These are phyloP conservation scores for Nylanderia fulva DNA, from an alignment of 1,140 invertebrate genomes.

Conservation along the genomic window DNA sequence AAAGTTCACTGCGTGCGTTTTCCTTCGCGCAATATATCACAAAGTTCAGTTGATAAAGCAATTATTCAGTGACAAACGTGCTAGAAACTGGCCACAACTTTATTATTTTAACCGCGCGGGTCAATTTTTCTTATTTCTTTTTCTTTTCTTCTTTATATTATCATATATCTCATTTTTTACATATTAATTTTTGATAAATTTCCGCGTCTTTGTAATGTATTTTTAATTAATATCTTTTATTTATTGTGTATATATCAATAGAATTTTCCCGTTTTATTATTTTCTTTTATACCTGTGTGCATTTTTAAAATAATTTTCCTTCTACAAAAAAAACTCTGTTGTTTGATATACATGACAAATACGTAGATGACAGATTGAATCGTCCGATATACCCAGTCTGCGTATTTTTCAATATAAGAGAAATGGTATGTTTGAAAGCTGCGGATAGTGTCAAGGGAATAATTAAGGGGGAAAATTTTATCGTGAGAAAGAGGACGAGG, in stretches of 20 bases:
- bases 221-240: neutral
- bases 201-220: neutral
- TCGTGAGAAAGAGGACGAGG: neutral
- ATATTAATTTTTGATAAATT: no score
- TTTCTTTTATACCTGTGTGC: slow-evolving; percentile 17
- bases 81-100: neutral
- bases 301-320: slow-evolving; percentile 24
- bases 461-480: no score
- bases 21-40: neutral
- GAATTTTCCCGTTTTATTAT: neutral
- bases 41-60: slow-evolving; percentile 28
- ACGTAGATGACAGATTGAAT: neutral
- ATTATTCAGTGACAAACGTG: neutral
- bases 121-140: neutral
- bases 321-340: slow-evolving; percentile 17
- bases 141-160: neutral
- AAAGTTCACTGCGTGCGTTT: neutral
- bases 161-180: no score
- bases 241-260: no score
- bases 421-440: no score
- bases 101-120: neutral
- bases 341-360: neutral
- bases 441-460: no score
- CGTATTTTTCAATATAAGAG: no score
- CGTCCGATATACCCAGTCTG: neutral